phyloP scores from a whole-genome alignment of 2,797 vertebrate genomes.

The Esox lucius region DNA sequence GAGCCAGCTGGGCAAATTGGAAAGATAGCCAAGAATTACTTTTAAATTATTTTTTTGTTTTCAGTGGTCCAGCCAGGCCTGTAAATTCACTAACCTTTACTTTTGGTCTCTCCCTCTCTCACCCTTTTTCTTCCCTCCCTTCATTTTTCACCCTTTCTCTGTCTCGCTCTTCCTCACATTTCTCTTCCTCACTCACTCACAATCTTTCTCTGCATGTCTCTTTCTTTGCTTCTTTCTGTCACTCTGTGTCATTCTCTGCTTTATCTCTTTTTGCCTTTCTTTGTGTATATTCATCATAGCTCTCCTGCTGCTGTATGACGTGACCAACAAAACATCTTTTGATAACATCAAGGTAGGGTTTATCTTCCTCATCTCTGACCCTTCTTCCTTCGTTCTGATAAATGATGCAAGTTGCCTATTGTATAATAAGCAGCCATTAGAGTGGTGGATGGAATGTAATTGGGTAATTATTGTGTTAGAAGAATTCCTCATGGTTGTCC shows the following conservation, averaged over 20 bases:
- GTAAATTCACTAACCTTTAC: conserved; percentile 1
- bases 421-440: background rate
- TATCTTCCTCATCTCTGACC: background rate
- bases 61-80: background rate
- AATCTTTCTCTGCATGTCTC: too few species aligned
- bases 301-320: conserved; percentile 89
- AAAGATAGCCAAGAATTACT: background rate
- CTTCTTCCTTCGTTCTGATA: background rate
- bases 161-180: background rate
- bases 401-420: background rate
- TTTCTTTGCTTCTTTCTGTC: background rate
- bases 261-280: background rate
- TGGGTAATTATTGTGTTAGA: conserved; percentile 2
- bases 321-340: conserved; percentile 91
- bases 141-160: background rate
- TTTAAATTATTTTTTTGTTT: background rate
- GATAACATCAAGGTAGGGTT: conserved; percentile 86
- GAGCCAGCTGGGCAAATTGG: background rate
- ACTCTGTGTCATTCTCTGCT: conserved; percentile 9
- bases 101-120: background rate
- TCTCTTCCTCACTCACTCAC: background rate
- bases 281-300: conserved; percentile 62
- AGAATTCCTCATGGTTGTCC: background rate
- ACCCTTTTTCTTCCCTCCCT: background rate
- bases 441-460: background rate